Base-by-base conservation (phyloP, 2,113 vertebrate genomes). In the Pionites leucogaster region DNA sequence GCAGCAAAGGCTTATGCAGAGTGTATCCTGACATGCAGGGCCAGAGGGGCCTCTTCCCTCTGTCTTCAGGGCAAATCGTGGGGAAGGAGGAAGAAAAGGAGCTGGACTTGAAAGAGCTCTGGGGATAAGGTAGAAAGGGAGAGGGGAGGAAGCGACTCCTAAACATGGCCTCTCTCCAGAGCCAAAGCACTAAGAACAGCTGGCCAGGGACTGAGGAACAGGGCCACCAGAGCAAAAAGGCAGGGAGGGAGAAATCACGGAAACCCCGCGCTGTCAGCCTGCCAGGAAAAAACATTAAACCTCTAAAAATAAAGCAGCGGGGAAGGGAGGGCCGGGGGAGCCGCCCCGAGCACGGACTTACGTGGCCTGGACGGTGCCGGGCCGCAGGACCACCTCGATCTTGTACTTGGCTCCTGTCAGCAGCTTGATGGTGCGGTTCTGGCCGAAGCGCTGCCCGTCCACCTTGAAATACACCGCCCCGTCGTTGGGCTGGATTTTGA, bases 341-440 rank as follows among this genome's bases (percentile, higher is more conserved):
- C 62, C 10, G 16, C 67, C 39, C 52, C 11, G 46, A 27, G 59
- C 85, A 10, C 33, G 37, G 49, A 99, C 99, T 98, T 98, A 99
- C 99, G 98, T 98, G 97, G 99, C 99, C 92, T 98, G 97, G 35
- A 99, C 96, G 14, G 98, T 98, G 90, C 98, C 99, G 7, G 99
- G 99, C 81, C 98, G 99, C 3, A 99, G 94, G n/a, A 98, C 97
- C 97, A 99, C 98, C 68, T 99, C 98, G 83, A 99, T 98, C 86
- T 98, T 98, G 97, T 99, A 99, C 65, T 99, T 99, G 81, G 99
- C 99, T 27, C 99, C 99, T 1, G 99, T 99, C 62, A 99, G 98
- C 96, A 99, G 98, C 95, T 99, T 99, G 96, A 99, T 99, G 91
- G 99, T 99, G 80, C 99, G 98, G 93, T 98, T 99, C 98, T 99